Percentiles rank a stretch among this genome's conserved stretches.
Evolutionary conservation across 2,797 vertebrate species (phyloP).

Genomic region (Alectoris magna): DNA sequence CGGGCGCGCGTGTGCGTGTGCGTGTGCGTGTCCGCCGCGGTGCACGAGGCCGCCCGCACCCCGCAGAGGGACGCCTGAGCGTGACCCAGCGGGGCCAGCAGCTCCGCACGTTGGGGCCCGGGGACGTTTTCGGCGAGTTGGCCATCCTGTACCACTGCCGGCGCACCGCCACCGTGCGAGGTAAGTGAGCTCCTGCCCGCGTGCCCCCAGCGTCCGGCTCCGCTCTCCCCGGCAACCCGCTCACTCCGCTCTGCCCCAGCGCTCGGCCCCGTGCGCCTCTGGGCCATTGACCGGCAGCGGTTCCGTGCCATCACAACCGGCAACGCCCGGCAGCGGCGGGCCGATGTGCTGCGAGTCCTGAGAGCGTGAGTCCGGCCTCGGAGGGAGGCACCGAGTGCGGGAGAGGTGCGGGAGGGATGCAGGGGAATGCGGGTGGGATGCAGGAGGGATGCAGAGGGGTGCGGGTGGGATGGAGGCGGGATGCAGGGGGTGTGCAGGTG

Average conservation of each 20-base stretch:
- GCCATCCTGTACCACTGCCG: conserved; percentile 88
- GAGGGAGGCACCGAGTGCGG: background rate
- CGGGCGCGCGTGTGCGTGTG: too few species aligned
- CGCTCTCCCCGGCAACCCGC: background rate
- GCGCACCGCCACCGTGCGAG: conserved; percentile 85
- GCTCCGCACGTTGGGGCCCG: conserved; percentile 79
- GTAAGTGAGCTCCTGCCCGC: conserved; percentile 45
- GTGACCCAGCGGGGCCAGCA: conserved; percentile 80
- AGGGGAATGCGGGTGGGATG: too few species aligned
- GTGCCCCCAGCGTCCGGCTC: background rate
- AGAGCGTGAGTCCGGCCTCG: conserved; percentile 75
- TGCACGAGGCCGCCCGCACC: background rate
- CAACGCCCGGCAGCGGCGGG: conserved; percentile 83
- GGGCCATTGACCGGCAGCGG: conserved; percentile 85
- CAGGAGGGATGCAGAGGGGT: background rate
- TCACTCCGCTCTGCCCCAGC: conserved; percentile 63
- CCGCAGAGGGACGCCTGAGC: conserved; percentile 80
- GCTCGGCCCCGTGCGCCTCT: conserved; percentile 79
- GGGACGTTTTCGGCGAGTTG: conserved; percentile 86
- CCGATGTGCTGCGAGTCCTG: conserved; percentile 83
- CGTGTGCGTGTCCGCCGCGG: too few species aligned
- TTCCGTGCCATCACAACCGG: conserved; percentile 85
- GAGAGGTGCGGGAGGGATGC: background rate
- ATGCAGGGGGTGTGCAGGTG: background rate
- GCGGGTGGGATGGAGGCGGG: too few species aligned